These are phyloP conservation scores for Cladopsammia gracilis DNA, from an alignment of 64 coral and sea anemone genomes.

Conservation along the genomic window DNA sequence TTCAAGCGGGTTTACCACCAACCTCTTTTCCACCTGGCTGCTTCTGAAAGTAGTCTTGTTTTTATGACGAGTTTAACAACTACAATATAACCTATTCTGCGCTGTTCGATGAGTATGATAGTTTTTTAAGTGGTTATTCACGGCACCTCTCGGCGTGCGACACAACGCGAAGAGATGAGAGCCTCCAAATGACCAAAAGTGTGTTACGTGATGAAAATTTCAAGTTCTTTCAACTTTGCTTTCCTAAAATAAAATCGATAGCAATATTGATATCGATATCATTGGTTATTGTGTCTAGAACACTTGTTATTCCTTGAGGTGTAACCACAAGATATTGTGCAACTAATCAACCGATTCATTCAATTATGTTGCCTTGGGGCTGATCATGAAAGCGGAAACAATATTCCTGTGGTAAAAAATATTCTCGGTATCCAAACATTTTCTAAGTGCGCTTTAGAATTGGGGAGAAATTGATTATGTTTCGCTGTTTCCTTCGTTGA, in stretches of 20 bases:
- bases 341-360: background rate
- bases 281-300: background rate
- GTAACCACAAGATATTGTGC: conserved; percentile 21
- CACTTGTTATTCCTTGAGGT: background rate
- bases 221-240: conserved; percentile 9
- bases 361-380: background rate
- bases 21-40: conserved; percentile 14
- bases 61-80: background rate
- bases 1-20: background rate
- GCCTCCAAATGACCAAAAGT: background rate
- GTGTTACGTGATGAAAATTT: background rate
- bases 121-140: background rate
- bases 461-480: too few relatives aligned
- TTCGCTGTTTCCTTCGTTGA: too few relatives aligned
- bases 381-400: background rate
- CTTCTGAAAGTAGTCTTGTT: background rate
- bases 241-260: background rate
- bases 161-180: background rate
- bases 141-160: too few relatives aligned
- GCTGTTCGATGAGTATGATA: background rate
- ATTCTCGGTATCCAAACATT: too few relatives aligned
- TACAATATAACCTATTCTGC: too few relatives aligned
- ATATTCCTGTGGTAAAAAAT: background rate
- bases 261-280: background rate
- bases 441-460: too few relatives aligned